phyloP scores from a whole-genome alignment of 2,113 vertebrate species.

The Pterophyllum scalare region DNA sequence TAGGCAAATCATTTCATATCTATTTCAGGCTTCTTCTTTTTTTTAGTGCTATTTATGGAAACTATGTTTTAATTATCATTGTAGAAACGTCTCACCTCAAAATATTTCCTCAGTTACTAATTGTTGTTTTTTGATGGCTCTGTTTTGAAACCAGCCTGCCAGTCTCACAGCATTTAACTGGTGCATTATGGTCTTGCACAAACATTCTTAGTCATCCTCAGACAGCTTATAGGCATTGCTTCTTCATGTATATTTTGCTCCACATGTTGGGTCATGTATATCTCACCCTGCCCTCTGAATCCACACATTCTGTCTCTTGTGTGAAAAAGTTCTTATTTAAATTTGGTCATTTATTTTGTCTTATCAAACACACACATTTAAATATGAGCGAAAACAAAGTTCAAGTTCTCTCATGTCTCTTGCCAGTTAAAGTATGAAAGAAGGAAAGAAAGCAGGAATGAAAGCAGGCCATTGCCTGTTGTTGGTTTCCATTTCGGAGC shows the following conservation, averaged over 20 bases:
- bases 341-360: not conserved
- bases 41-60: slow-evolving; percentile 56
- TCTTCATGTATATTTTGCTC: slow-evolving; percentile 20
- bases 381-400: slow-evolving; percentile 26
- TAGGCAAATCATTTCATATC: slow-evolving; percentile 40
- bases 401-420: slow-evolving; percentile 43
- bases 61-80: slow-evolving; percentile 42
- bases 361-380: slow-evolving; percentile 2
- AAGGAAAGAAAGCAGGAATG: not conserved
- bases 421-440: slow-evolving; percentile 2
- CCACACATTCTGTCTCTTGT: not conserved
- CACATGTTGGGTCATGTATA: slow-evolving; percentile 40
- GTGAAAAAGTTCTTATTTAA: not conserved
- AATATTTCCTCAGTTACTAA: slow-evolving; percentile 62
- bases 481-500: slow-evolving; percentile 68
- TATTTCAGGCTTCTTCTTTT: slow-evolving; percentile 38
- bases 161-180: slow-evolving; percentile 39
- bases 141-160: slow-evolving; percentile 47
- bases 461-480: slow-evolving; percentile 49
- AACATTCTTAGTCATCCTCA: slow-evolving; percentile 51
- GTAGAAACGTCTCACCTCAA: slow-evolving; percentile 54
- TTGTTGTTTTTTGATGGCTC: slow-evolving; percentile 63
- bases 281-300: slow-evolving; percentile 9
- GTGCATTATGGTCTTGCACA: slow-evolving; percentile 51
- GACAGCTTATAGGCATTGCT: slow-evolving; percentile 19